Conservation (phyloP, 2,797 vertebrate species). For the Todus mexicanus region DNA sequence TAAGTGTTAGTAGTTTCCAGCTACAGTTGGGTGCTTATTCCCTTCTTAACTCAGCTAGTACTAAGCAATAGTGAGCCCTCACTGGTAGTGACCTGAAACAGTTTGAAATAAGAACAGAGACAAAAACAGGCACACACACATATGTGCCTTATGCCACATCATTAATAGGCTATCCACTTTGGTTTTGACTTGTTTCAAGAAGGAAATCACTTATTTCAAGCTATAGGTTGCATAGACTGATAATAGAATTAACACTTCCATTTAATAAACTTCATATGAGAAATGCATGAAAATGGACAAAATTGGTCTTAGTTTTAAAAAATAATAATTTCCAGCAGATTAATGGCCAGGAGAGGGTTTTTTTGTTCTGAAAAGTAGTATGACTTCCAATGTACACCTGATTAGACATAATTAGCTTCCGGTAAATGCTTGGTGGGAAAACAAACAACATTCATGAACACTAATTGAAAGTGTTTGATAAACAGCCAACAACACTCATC, state of each 20-base stretch:
- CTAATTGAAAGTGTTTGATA: not conserved
- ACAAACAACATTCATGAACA: not conserved
- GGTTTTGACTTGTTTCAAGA: not conserved
- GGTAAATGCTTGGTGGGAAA: not conserved
- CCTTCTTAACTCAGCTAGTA: not conserved
- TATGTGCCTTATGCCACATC: rapidly evolving
- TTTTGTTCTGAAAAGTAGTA: not conserved
- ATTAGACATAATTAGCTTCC: not conserved
- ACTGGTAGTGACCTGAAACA: not conserved
- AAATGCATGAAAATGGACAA: not conserved
- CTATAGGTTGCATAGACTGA: not conserved
- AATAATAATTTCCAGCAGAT: not conserved
- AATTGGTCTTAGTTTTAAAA: not conserved
- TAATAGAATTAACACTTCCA: not conserved
- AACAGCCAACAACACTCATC: not conserved
- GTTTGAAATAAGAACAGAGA: not conserved
- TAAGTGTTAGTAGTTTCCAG: not conserved
- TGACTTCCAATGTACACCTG: not conserved
- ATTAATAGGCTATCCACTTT: not conserved
- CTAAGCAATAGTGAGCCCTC: not conserved
- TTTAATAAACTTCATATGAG: not conserved
- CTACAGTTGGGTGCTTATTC: not conserved
- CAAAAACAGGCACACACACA: not conserved
- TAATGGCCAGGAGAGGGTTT: not conserved
- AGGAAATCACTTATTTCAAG: not conserved